Conservation (phyloP, 2,888 invertebrate species). For the Polylopha cassiicola region DNA sequence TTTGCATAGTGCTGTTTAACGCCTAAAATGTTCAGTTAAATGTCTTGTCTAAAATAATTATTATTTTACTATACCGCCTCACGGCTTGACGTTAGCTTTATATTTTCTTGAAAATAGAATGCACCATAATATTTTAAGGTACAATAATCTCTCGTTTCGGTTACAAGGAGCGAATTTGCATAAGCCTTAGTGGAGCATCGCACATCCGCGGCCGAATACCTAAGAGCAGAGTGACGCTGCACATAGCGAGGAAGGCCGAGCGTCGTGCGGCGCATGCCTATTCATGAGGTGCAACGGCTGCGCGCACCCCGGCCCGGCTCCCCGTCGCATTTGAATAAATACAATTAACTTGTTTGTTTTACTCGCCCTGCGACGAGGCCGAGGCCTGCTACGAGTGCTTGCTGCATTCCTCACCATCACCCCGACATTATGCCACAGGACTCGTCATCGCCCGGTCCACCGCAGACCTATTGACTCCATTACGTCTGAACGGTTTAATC, state of each 20-base stretch:
- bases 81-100: too few species aligned
- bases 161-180: slow-evolving; percentile 28
- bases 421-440: slow-evolving; percentile 15
- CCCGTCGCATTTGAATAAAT: slow-evolving; percentile 72
- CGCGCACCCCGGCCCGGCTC: slow-evolving; percentile 41
- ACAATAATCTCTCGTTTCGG: slow-evolving; percentile 8
- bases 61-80: not conserved
- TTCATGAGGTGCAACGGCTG: slow-evolving; percentile 70
- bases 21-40: slow-evolving; percentile 5
- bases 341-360: slow-evolving; percentile 78
- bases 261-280: slow-evolving; percentile 51
- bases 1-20: slow-evolving; percentile 16
- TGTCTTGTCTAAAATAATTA: not conserved
- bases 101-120: too few species aligned
- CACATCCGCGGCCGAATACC: slow-evolving; percentile 29
- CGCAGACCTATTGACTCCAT: not conserved
- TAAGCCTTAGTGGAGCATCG: slow-evolving; percentile 28
- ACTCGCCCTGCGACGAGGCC: slow-evolving; percentile 53
- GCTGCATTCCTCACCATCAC: slow-evolving; percentile 42
- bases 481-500: slow-evolving; percentile 24
- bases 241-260: slow-evolving; percentile 55
- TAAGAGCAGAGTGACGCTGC: slow-evolving; percentile 48
- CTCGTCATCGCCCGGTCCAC: slow-evolving; percentile 10
- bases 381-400: slow-evolving; percentile 44
- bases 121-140: too few species aligned